Conservation (phyloP, 2,888 invertebrate species). For the Chironomus riparius region DNA sequence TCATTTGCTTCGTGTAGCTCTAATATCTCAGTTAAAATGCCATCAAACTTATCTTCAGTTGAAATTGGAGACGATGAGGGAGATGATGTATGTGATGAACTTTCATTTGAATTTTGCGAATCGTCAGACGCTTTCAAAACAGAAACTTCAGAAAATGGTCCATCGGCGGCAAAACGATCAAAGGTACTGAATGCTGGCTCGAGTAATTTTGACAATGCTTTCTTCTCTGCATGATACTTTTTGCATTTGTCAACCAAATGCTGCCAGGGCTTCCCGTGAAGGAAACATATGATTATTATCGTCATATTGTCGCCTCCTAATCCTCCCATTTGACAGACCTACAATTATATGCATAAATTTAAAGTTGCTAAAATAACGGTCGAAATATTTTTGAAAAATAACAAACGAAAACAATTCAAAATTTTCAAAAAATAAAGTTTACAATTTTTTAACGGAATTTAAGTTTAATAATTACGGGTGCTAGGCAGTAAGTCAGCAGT, state of each 20-base stretch:
- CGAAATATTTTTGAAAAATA: neutral
- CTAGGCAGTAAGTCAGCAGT: conserved; percentile 87
- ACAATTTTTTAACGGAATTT: too few species aligned
- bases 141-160: conserved; percentile 19
- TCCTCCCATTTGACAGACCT: conserved; percentile 80
- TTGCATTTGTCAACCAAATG: conserved; percentile 38
- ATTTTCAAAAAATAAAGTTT: too few species aligned
- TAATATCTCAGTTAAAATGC: neutral
- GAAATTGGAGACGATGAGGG: conserved; percentile 16
- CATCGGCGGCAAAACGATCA: conserved; percentile 17
- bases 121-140: conserved; percentile 10
- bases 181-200: conserved; percentile 15
- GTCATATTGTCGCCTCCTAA: conserved; percentile 99
- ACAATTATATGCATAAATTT: neutral
- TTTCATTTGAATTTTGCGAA: neutral
- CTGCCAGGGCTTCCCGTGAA: conserved; percentile 39
- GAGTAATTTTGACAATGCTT: conserved; percentile 1
- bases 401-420: neutral
- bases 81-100: conserved; percentile 21
- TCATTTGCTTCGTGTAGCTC: neutral
- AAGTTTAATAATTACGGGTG: conserved; percentile 52
- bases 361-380: too few species aligned
- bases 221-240: conserved; percentile 8
- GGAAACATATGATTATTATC: conserved; percentile 76
- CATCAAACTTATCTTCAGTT: conserved; percentile 17